Conservation (phyloP, 2,888 invertebrate species). For the Acanthosoma haemorrhoidale region DNA sequence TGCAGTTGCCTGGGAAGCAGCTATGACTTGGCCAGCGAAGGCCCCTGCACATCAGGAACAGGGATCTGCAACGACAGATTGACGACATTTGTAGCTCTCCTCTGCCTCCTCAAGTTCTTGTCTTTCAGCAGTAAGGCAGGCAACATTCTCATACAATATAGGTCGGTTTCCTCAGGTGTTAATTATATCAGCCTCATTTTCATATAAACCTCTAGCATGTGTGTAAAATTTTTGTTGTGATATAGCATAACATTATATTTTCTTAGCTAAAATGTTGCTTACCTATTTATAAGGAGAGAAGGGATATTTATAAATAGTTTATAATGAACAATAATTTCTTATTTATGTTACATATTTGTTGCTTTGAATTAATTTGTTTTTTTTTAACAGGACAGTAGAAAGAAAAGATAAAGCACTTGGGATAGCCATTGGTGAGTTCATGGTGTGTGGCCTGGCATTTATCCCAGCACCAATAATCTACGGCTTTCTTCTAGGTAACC, state of each 20-base stretch:
- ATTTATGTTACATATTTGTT: no score
- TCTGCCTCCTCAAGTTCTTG: conserved; percentile 39
- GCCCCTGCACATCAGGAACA: conserved; percentile 38
- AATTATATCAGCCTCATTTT: no score
- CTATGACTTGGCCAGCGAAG: conserved; percentile 5
- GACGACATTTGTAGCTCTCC: conserved; percentile 37
- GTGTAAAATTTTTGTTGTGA: no score
- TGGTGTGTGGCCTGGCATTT: conserved; percentile 44
- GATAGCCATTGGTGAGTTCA: conserved; percentile 44
- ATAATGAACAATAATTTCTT: no score
- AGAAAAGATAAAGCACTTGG: conserved; percentile 45
- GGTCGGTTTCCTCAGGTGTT: conserved; percentile 38
- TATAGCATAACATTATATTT: no score
- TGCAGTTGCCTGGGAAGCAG: conserved; percentile 43
- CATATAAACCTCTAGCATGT: no score
- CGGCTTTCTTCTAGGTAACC: conserved; percentile 47
- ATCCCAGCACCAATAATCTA: conserved; percentile 50
- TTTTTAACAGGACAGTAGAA: conserved; percentile 43
- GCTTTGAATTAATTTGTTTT: not conserved
- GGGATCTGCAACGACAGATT: conserved; percentile 28
- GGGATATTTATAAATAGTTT: no score
- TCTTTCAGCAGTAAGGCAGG: conserved; percentile 40
- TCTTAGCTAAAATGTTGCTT: no score
- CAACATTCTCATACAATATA: conserved; percentile 41
- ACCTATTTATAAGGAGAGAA: no score